phyloP scores from a whole-genome alignment of 1,140 invertebrate species.

The Onthophagus taurus region DNA sequence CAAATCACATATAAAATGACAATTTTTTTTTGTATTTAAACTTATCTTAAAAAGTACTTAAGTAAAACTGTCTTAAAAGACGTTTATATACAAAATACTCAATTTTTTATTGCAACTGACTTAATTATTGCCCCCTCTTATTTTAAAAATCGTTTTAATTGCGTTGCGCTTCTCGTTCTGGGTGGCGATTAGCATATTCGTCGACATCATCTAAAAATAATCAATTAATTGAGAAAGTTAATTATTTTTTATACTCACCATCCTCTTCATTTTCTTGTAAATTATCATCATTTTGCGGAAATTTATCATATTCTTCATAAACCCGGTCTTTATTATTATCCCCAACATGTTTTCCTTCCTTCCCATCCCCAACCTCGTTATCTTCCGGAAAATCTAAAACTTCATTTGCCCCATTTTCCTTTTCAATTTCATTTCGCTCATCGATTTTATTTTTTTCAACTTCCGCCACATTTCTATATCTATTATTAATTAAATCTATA shows the following conservation, averaged over 20 bases:
- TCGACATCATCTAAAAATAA: conserved; percentile 26
- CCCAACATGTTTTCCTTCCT: conserved; percentile 18
- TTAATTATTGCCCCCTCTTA: no score
- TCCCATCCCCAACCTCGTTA: conserved; percentile 10
- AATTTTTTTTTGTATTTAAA: no score
- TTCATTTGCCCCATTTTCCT: conserved; percentile 32
- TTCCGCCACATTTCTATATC: conserved; percentile 21
- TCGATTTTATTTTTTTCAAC: conserved; percentile 17
- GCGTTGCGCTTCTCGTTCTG: conserved; percentile 24
- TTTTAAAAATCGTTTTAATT: no score
- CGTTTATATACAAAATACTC: no score
- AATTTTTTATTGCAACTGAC: no score
- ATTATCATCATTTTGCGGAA: conserved; percentile 17
- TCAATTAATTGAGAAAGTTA: conserved; percentile 9
- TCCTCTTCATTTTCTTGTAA: conserved; percentile 24
- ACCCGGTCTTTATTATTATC: conserved; percentile 23
- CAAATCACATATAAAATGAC: no score
- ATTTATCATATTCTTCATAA: conserved; percentile 21
- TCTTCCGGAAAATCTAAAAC: conserved; percentile 26
- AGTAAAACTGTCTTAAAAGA: no score
- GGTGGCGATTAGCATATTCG: conserved; percentile 21
- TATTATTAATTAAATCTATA: conserved; percentile 15
- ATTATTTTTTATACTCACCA: conserved; percentile 15
- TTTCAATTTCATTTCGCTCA: conserved; percentile 26
- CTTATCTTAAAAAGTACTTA: no score